These are phyloP conservation scores for Clarias gariepinus DNA, from an alignment of 2,113 vertebrate species.

Conservation along the genomic window DNA sequence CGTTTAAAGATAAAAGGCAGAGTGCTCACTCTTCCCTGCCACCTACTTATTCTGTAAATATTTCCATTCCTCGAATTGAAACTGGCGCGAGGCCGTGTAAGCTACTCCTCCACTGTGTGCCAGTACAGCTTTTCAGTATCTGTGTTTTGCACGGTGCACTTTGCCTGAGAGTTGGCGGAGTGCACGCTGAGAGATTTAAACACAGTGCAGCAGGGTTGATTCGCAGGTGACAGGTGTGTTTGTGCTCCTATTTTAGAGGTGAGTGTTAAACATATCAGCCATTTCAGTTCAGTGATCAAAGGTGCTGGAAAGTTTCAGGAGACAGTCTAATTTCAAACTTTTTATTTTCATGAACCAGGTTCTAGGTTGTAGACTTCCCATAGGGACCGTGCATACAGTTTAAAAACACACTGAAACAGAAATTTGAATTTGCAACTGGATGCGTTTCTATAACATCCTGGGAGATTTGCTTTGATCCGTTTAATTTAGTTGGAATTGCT, in stretches of 20 bases:
- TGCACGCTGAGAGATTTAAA: neutral
- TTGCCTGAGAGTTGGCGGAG: neutral
- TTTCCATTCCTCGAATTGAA: conserved; percentile 53
- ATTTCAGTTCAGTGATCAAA: conserved; percentile 6
- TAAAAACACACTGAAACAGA: neutral
- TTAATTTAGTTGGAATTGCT: too few relatives aligned
- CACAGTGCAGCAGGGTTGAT: conserved; percentile 14
- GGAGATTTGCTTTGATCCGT: neutral
- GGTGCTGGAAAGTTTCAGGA: neutral
- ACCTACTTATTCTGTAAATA: conserved; percentile 56
- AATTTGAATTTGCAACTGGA: neutral
- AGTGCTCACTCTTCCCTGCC: conserved; percentile 53
- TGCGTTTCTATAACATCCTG: neutral
- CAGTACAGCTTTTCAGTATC: conserved; percentile 17
- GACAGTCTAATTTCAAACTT: neutral
- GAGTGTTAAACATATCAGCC: conserved; percentile 14
- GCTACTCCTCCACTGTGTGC: conserved; percentile 39
- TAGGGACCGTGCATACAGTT: too few relatives aligned
- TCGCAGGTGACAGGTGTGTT: conserved; percentile 26
- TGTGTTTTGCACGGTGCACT: neutral
- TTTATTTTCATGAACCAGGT: neutral
- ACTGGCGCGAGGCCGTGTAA: conserved; percentile 40
- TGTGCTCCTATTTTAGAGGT: conserved; percentile 3
- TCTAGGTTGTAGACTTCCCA: neutral
- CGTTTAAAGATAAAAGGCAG: conserved; percentile 52